A percentile compares a stretch with the other conserved stretches of the same genome.
Conservation (phyloP, 2,113 vertebrate species). For the Fregetta grallaria region DNA sequence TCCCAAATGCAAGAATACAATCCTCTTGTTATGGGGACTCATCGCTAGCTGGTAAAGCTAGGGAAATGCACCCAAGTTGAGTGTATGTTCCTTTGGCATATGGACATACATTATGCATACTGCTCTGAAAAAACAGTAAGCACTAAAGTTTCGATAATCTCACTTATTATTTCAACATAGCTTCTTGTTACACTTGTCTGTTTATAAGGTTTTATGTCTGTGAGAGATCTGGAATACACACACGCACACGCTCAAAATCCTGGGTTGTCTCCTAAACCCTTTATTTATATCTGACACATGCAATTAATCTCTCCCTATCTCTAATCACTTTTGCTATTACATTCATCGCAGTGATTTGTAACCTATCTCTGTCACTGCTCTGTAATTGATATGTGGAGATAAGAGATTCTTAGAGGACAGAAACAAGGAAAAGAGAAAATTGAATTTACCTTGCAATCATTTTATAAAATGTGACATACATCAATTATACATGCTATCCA, state of each 20-base stretch:
- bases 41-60: neutral
- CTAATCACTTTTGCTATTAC: slow-evolving; percentile 43
- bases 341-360: slow-evolving; percentile 28
- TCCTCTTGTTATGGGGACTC: neutral
- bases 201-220: neutral
- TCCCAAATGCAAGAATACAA: neutral
- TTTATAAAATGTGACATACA: slow-evolving; percentile 33
- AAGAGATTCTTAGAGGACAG: slow-evolving; percentile 55
- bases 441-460: slow-evolving; percentile 56
- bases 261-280: neutral
- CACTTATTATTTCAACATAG: neutral
- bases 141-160: neutral
- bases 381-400: slow-evolving; percentile 54
- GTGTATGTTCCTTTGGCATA: neutral
- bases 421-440: slow-evolving; percentile 52
- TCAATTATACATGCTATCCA: slow-evolving; percentile 47
- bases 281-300: slow-evolving; percentile 50
- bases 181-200: neutral
- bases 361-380: slow-evolving; percentile 29
- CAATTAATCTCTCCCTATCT: slow-evolving; percentile 45
- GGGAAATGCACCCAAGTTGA: neutral
- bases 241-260: neutral
- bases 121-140: neutral
- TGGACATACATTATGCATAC: neutral
- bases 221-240: neutral